Conservation (phyloP, 2,113 vertebrate species). For the Daboia siamensis region DNA sequence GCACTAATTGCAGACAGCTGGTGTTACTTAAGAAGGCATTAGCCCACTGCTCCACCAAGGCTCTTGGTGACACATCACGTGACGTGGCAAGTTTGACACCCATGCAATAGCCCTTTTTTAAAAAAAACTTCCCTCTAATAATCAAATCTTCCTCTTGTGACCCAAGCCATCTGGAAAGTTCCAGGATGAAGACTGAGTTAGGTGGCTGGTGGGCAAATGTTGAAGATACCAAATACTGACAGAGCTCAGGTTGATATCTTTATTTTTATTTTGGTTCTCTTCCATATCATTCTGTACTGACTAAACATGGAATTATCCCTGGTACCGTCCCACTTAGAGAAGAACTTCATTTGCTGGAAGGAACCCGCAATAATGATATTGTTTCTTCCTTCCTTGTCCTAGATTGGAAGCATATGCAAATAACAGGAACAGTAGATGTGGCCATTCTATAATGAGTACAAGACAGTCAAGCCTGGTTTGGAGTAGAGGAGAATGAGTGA, state of each 20-base stretch:
- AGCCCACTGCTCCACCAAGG: too few species aligned
- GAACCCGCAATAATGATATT: neutral
- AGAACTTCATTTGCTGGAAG: neutral
- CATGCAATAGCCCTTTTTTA: neutral
- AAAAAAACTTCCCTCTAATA: neutral
- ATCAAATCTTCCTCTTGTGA: neutral
- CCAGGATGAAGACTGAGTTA: neutral
- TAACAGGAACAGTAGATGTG: neutral
- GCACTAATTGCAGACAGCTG: too few species aligned
- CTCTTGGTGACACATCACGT: too few species aligned
- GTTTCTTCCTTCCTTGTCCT: neutral
- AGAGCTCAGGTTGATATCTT: neutral
- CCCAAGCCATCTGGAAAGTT: neutral
- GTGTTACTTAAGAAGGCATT: too few species aligned
- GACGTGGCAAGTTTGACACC: too few species aligned
- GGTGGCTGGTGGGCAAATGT: neutral
- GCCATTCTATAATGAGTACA: slow-evolving; percentile 44
- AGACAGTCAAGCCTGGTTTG: slow-evolving; percentile 39
- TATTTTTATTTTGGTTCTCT: neutral
- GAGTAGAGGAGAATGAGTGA: slow-evolving; percentile 45
- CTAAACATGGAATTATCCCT: neutral
- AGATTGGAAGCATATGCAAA: neutral
- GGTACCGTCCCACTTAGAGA: neutral
- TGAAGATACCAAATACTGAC: neutral
- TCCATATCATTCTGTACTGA: neutral